Evolutionary conservation across 2,113 vertebrate species (phyloP).

Genomic region (Thinocorus orbignyianus): DNA sequence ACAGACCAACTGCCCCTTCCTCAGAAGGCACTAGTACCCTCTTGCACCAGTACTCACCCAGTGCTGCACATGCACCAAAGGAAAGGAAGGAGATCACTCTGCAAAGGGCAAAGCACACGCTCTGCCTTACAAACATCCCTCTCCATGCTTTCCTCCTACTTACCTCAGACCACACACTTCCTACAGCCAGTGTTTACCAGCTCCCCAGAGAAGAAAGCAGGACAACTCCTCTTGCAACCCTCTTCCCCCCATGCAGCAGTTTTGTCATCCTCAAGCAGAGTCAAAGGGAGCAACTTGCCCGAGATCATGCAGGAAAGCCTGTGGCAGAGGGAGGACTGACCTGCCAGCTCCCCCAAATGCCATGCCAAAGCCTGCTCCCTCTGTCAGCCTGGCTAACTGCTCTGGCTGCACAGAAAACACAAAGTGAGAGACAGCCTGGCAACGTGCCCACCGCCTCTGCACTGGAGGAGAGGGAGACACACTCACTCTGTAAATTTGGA

Average conservation of each 20-base stretch:
- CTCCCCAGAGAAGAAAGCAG: background rate
- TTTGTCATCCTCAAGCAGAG: background rate
- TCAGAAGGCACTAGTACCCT: background rate
- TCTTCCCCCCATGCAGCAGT: background rate
- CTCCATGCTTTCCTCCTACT: background rate
- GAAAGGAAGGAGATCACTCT: background rate
- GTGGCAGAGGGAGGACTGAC: background rate
- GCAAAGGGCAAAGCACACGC: background rate
- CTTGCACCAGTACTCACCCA: background rate
- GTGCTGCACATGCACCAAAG: background rate
- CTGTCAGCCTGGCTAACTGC: background rate
- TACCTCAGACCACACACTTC: background rate
- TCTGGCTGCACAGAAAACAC: background rate
- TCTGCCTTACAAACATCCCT: background rate
- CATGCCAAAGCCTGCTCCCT: background rate
- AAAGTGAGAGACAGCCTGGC: background rate
- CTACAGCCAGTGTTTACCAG: background rate
- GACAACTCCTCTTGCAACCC: background rate
- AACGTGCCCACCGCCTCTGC: accelerated
- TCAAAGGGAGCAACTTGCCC: background rate
- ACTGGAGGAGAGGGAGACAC: background rate
- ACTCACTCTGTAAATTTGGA: background rate
- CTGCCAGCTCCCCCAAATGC: background rate
- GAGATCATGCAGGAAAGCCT: background rate
- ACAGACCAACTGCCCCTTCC: background rate